phyloP scores from a whole-genome alignment of 1,140 invertebrate genomes.

The Zaprionus camerounensis region DNA sequence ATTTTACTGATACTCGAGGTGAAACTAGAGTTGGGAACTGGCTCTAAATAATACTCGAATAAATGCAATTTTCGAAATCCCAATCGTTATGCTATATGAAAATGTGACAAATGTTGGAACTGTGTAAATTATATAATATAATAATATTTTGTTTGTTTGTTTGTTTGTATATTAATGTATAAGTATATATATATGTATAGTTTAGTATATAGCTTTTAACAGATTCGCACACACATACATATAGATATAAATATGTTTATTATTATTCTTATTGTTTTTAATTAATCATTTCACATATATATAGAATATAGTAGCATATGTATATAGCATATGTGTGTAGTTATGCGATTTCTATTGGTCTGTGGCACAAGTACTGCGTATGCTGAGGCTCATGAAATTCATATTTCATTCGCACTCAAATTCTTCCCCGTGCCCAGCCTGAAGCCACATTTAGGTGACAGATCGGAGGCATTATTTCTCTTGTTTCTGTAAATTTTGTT shows the following conservation, averaged over 20 bases:
- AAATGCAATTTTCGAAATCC: constrained; percentile 7
- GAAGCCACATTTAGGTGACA: constrained; percentile 10
- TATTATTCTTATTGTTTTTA: constrained; percentile 42
- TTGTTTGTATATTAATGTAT: constrained; percentile 12
- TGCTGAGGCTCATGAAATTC: not conserved
- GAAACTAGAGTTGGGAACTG: not conserved
- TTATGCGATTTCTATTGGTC: constrained; percentile 18
- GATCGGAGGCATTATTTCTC: constrained; percentile 11
- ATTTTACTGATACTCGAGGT: not conserved
- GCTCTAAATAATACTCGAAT: not conserved
- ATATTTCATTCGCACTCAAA: not conserved
- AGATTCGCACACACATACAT: constrained; percentile 20
- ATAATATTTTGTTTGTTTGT: not conserved
- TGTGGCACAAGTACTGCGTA: constrained; percentile 14
- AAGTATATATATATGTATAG: constrained; percentile 19
- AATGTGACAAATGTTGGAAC: constrained; percentile 16
- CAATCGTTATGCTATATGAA: constrained; percentile 30
- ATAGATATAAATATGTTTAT: constrained; percentile 21
- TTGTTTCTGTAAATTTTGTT: constrained; percentile 1
- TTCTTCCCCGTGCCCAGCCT: constrained; percentile 2
- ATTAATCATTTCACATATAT: constrained; percentile 21
- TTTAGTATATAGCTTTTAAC: constrained; percentile 22
- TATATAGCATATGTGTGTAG: constrained; percentile 18
- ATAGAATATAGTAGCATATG: constrained; percentile 4
- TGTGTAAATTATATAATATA: constrained; percentile 12